Percentiles rank a stretch among this genome's conserved stretches.
These are phyloP conservation scores for Xylota segnis DNA, from an alignment of 2,888 invertebrate genomes.

Conservation along the genomic window DNA sequence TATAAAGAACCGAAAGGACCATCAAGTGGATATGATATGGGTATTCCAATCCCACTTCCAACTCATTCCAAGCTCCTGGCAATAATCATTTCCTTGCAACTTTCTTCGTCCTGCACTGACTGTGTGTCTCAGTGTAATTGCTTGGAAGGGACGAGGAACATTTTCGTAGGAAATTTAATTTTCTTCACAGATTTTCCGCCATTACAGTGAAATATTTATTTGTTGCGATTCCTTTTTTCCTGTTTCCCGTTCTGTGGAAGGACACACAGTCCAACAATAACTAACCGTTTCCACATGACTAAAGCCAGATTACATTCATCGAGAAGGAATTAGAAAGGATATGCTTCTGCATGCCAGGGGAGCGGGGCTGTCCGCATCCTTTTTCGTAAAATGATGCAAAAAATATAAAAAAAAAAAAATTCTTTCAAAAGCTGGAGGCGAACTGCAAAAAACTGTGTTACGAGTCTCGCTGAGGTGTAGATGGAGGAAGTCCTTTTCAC, in stretches of 20 bases:
- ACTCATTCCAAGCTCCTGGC: neutral
- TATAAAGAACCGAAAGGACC: slow-evolving; percentile 6
- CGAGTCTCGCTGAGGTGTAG: neutral
- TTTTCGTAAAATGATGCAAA: no score
- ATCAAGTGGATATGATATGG: neutral
- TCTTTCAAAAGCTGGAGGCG: neutral
- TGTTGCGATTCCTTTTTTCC: slow-evolving; percentile 1
- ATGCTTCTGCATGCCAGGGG: slow-evolving; percentile 17
- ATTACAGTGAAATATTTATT: slow-evolving; percentile 5
- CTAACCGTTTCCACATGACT: slow-evolving; percentile 38
- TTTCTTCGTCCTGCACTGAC: neutral
- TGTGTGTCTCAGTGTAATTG: slow-evolving; percentile 36
- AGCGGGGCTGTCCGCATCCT: no score
- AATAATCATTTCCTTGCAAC: slow-evolving; percentile 6
- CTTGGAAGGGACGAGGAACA: slow-evolving; percentile 47
- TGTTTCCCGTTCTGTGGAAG: neutral
- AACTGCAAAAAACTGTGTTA: slow-evolving; percentile 3
- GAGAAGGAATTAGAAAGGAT: slow-evolving; percentile 31
- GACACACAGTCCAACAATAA: neutral
- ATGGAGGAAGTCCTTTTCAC: slow-evolving; percentile 8
- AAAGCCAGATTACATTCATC: slow-evolving; percentile 34
- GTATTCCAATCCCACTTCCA: neutral
- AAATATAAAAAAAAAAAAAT: slow-evolving; percentile 1
- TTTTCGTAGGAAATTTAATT: slow-evolving; percentile 44
- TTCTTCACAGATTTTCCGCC: slow-evolving; percentile 17